Conservation (phyloP, 2,888 invertebrate genomes). For the Nomada goodeniana region DNA sequence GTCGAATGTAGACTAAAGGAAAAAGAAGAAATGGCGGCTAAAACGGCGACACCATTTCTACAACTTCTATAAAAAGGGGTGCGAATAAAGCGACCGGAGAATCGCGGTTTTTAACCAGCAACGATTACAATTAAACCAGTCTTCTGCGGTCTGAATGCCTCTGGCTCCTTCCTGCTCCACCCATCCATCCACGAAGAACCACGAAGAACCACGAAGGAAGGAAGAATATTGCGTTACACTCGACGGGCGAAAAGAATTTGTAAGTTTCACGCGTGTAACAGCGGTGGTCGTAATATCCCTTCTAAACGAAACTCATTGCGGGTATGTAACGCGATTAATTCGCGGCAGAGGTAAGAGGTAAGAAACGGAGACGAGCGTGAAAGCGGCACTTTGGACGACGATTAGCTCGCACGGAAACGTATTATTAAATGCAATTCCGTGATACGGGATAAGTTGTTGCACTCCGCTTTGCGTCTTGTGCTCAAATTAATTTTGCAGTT, state of each 20-base stretch:
- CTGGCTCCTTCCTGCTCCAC: background rate
- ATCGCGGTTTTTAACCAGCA: conserved; percentile 33
- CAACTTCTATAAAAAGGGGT: background rate
- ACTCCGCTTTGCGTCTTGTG: background rate
- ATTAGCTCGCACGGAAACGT: conserved; percentile 19
- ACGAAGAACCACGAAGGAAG: no score
- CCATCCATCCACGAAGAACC: background rate
- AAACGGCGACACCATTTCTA: no score
- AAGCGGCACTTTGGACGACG: background rate
- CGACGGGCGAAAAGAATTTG: conserved; percentile 4
- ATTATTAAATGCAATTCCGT: conserved; percentile 6
- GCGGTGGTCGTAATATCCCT: background rate
- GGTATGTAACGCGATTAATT: background rate
- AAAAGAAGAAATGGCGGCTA: background rate
- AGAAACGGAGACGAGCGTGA: conserved; percentile 6
- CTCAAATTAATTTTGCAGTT: no score
- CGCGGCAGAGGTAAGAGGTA: background rate
- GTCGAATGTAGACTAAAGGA: no score
- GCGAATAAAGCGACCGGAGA: conserved; percentile 26
- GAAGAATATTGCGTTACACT: conserved; percentile 27
- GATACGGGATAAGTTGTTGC: background rate
- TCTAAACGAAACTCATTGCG: conserved; percentile 20
- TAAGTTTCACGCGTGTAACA: background rate
- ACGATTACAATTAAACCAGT: conserved; percentile 12
- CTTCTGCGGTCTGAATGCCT: conserved; percentile 18